These are phyloP conservation scores for Electrophaes corylata DNA, from an alignment of 2,888 invertebrate genomes.

Conservation along the genomic window DNA sequence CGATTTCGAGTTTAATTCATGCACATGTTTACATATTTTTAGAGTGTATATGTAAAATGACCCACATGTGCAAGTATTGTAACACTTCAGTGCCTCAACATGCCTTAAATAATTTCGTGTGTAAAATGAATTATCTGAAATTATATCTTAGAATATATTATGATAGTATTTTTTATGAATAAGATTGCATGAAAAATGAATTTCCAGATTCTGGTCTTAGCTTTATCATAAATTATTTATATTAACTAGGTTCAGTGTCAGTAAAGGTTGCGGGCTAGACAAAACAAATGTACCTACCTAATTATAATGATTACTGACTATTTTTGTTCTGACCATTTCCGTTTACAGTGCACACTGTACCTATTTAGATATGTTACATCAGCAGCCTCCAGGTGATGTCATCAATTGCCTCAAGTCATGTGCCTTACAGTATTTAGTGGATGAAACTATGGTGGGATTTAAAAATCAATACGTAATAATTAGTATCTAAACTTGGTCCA, in stretches of 20 bases:
- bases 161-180: slow-evolving; percentile 47
- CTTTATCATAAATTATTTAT: slow-evolving; percentile 68
- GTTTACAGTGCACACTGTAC: slow-evolving; percentile 20
- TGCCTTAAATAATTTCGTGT: slow-evolving; percentile 35
- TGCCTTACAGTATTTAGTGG: slow-evolving; percentile 43
- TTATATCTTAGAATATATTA: slow-evolving; percentile 38
- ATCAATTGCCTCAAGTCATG: slow-evolving; percentile 48
- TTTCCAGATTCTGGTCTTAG: slow-evolving; percentile 65
- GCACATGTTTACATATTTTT: slow-evolving; percentile 14
- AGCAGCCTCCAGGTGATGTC: slow-evolving; percentile 43
- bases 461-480: slow-evolving; percentile 29
- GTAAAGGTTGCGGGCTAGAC: slow-evolving; percentile 27
- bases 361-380: slow-evolving; percentile 30
- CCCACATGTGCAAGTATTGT: slow-evolving; percentile 25
- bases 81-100: slow-evolving; percentile 40
- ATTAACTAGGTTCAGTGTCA: slow-evolving; percentile 37
- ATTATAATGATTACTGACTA: slow-evolving; percentile 24
- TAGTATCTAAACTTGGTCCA: slow-evolving; percentile 26
- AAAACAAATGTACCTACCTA: slow-evolving; percentile 15
- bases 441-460: slow-evolving; percentile 29
- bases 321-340: slow-evolving; percentile 34
- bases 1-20: slow-evolving; percentile 6
- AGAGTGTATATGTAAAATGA: slow-evolving; percentile 11
- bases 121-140: slow-evolving; percentile 42
- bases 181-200: slow-evolving; percentile 39